These are phyloP conservation scores for Ophiodon elongatus DNA, from an alignment of 2,113 vertebrate species.

Conservation along the genomic window DNA sequence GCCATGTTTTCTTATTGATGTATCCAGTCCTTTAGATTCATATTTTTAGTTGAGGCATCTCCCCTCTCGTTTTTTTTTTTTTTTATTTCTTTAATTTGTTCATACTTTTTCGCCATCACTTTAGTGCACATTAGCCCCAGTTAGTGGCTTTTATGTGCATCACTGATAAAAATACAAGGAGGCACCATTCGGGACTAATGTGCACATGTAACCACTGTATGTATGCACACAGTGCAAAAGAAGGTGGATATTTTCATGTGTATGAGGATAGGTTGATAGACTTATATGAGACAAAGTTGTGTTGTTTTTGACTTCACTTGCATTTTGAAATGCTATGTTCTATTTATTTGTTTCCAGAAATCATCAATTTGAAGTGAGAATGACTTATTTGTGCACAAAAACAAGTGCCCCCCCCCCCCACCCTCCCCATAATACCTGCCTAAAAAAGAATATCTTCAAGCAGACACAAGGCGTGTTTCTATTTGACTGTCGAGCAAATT, in stretches of 20 bases:
- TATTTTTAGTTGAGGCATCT: background rate
- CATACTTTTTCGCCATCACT: background rate
- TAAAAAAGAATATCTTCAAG: too few species aligned
- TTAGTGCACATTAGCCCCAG: background rate
- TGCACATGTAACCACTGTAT: background rate
- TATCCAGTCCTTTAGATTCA: background rate
- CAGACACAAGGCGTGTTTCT: background rate
- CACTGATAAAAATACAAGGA: background rate
- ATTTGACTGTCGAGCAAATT: background rate
- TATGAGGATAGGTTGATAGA: background rate
- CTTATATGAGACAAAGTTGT: background rate
- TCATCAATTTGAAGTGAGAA: background rate
- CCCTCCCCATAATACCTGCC: background rate
- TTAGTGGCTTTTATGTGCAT: background rate
- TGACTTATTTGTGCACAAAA: too few species aligned
- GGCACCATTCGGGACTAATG: background rate
- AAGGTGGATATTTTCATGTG: background rate
- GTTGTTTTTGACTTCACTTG: background rate
- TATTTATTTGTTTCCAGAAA: background rate
- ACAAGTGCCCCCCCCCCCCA: rapidly evolving
- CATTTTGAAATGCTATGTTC: background rate
- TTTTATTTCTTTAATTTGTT: background rate
- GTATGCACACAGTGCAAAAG: background rate
- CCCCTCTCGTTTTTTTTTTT: background rate
- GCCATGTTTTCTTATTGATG: background rate